phyloP scores from a whole-genome alignment of 2,888 invertebrate genomes.

The Patella depressa region DNA sequence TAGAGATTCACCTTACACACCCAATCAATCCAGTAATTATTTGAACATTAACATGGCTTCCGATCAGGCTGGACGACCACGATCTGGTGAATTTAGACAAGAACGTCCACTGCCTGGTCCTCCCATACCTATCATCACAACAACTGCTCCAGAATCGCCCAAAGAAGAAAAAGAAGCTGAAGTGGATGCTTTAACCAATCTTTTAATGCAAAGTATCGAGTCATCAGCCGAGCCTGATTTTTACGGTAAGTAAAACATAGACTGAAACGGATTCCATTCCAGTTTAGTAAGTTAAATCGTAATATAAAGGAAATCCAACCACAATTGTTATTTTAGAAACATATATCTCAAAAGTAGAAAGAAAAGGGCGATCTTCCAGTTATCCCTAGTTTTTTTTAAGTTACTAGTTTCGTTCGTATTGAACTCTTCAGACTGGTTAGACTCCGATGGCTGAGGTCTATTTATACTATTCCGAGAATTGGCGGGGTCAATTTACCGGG shows the following conservation, averaged over 20 bases:
- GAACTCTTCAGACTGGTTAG: too few species aligned
- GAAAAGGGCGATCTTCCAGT: too few species aligned
- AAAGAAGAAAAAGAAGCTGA: conserved; percentile 79
- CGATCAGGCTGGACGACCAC: background rate
- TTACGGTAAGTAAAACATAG: conserved; percentile 73
- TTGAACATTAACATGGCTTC: background rate
- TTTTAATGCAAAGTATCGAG: conserved; percentile 87
- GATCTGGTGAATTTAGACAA: conserved; percentile 37
- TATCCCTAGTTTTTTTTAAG: too few species aligned
- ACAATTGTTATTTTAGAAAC: background rate
- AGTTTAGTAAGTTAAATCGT: background rate
- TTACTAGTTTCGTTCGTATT: too few species aligned
- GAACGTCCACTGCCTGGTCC: conserved; percentile 47
- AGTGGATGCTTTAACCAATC: conserved; percentile 90
- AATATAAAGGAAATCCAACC: background rate
- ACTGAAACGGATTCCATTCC: background rate
- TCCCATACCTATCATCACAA: conserved; percentile 42
- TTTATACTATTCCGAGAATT: too few species aligned
- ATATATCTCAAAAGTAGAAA: too few species aligned
- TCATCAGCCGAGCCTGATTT: conserved; percentile 77
- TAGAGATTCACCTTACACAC: background rate
- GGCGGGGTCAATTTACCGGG: too few species aligned
- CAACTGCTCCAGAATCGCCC: conserved; percentile 21
- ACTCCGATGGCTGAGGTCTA: too few species aligned
- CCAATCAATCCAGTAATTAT: background rate